phyloP scores from a whole-genome alignment of 2,888 invertebrate genomes.

The Dynastes hyllus region DNA sequence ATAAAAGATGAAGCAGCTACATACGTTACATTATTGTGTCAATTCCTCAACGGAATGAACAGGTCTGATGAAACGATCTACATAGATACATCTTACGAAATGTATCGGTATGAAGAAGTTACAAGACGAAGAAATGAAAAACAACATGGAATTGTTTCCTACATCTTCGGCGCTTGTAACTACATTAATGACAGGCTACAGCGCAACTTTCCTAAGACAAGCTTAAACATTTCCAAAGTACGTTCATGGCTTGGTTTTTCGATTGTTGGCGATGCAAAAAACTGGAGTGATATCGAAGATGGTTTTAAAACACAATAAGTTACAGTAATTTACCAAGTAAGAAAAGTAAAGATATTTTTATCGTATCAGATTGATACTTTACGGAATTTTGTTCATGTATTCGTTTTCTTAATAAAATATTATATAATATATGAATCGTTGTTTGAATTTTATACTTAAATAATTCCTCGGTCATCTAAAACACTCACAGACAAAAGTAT shows the following conservation, averaged over 20 bases:
- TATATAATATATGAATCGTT: neutral
- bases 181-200: neutral
- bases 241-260: neutral
- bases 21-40: neutral
- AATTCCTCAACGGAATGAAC: neutral
- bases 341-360: neutral
- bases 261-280: neutral
- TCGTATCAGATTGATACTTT: too few species aligned
- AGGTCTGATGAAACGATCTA: neutral
- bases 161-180: neutral
- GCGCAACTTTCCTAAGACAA: neutral
- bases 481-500: too few species aligned
- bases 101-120: neutral
- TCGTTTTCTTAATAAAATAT: too few species aligned
- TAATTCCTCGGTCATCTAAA: too few species aligned
- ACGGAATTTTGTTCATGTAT: too few species aligned
- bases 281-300: slow-evolving; percentile 10
- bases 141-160: neutral
- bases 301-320: neutral
- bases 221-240: neutral
- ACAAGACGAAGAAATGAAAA: neutral
- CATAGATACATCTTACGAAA: neutral
- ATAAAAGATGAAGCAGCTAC: neutral
- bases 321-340: neutral
- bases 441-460: neutral